Percentiles rank a stretch among this genome's conserved stretches.
Evolutionary conservation across 2,888 invertebrate genomes (phyloP).

Genomic region (Mesorhabditis sp.): DNA sequence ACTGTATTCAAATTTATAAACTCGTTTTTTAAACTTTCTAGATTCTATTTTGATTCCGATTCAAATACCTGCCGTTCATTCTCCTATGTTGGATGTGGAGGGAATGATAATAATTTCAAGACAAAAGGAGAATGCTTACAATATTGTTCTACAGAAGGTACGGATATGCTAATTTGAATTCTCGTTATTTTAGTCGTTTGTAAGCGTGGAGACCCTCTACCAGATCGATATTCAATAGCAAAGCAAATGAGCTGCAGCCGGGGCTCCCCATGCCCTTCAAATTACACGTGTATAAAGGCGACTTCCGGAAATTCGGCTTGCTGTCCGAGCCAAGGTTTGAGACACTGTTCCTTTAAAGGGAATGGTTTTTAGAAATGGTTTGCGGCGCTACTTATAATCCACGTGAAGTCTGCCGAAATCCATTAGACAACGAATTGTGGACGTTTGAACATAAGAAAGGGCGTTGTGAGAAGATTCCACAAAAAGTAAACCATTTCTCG

Average conservation of each 20-base stretch:
- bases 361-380: slow-evolving; percentile 26
- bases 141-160: slow-evolving; percentile 39
- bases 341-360: neutral
- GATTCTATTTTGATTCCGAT: slow-evolving; percentile 38
- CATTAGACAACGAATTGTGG: slow-evolving; percentile 19
- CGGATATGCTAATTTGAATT: slow-evolving; percentile 1
- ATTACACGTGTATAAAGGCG: slow-evolving; percentile 36
- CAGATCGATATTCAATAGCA: slow-evolving; percentile 40
- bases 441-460: slow-evolving; percentile 38
- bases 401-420: slow-evolving; percentile 25
- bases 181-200: slow-evolving; percentile 29
- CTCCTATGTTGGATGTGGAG: slow-evolving; percentile 62
- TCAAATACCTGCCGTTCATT: slow-evolving; percentile 38
- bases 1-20: neutral
- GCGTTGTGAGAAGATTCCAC: slow-evolving; percentile 22
- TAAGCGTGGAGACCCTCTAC: slow-evolving; percentile 37
- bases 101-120: slow-evolving; percentile 70
- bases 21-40: slow-evolving; percentile 11
- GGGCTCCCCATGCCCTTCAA: slow-evolving; percentile 37
- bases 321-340: slow-evolving; percentile 37
- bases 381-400: slow-evolving; percentile 33
- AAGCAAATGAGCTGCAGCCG: slow-evolving; percentile 36
- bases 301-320: slow-evolving; percentile 33
- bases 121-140: slow-evolving; percentile 41
- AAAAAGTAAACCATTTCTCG: neutral